phyloP scores from a whole-genome alignment of 2,888 invertebrate species.

The Epinotia brunnichana region DNA sequence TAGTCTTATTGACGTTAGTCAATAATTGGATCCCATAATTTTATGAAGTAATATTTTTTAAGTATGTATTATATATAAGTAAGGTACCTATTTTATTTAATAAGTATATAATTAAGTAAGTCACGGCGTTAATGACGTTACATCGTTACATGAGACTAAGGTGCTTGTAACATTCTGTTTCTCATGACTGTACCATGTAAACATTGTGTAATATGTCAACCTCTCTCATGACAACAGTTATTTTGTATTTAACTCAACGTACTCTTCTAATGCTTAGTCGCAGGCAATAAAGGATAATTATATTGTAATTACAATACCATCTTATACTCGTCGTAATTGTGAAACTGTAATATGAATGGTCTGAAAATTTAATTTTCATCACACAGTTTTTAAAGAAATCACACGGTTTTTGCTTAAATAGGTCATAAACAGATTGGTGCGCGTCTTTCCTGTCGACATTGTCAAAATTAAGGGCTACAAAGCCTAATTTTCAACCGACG shows the following conservation, averaged over 20 bases:
- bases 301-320: not conserved
- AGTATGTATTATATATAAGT: too few relatives aligned
- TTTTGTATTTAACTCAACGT: conserved; percentile 14
- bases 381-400: not conserved
- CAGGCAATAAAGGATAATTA: conserved; percentile 6
- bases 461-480: too few relatives aligned
- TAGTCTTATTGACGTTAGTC: conserved; percentile 5
- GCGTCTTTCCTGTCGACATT: too few relatives aligned
- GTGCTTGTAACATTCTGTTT: conserved; percentile 4
- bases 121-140: not conserved
- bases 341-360: not conserved
- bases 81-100: too few relatives aligned
- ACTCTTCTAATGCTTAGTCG: not conserved
- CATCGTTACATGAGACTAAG: not conserved
- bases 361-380: not conserved
- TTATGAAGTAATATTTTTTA: too few relatives aligned
- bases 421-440: too few relatives aligned
- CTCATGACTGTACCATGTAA: not conserved
- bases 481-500: too few relatives aligned
- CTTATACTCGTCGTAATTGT: too few relatives aligned
- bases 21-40: conserved; percentile 3
- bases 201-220: not conserved
- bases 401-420: not conserved
- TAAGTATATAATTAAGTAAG: too few relatives aligned
- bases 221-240: not conserved